Evolutionary conservation across 2,797 vertebrate genomes (phyloP), one percentile per base, ranked within the genome.

Genomic region (Aplochiton taeniatus): DNA sequence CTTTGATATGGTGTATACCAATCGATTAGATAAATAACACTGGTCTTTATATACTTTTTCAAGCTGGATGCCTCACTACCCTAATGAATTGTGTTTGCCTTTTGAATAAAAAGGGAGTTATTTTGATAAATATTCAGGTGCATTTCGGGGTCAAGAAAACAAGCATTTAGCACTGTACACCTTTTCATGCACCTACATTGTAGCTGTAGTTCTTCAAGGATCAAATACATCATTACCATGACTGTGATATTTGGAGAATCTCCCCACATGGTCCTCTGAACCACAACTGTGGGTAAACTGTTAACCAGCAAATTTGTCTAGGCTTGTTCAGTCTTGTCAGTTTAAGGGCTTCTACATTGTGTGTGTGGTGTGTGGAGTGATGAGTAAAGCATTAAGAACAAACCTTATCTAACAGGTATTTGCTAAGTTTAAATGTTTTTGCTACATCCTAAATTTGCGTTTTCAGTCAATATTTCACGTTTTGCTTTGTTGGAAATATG

Each of bases 391-490:
- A 47, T 19, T 42, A 50, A 59, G 18, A 61, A 59, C 60, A 48
- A 47, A 58, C 55, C 11, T 57, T 50, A 31, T n/a, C 51, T 43
- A 54, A 19, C 55, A 53, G 13, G 49, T 51, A 59, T 11, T 20
- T 49, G 18, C 61, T 56, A 50, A 31, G 47, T 51, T 54, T 31
- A 18, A 54, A 12, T 17, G 58, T 58, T 49, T 12, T 11, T 10
- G 55, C 20, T 49, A 47, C n/a, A 19, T 51, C 11, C n/a, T 11
- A 20, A 54, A 55, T 50, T 70, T 66, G 50, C 42, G 64, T 57
- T 59, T 65, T 69, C 19, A 83, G 87, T 85, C 83, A 76, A 56
- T 77, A 18, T 64, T 69, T 58, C 55, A 58, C 53, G 65, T 70
- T 78, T 19, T 70, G 31, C 70, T 18, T 67, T 49, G 54, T 52